Conservation (phyloP, 2,888 invertebrate species). For the Neria commutata region DNA sequence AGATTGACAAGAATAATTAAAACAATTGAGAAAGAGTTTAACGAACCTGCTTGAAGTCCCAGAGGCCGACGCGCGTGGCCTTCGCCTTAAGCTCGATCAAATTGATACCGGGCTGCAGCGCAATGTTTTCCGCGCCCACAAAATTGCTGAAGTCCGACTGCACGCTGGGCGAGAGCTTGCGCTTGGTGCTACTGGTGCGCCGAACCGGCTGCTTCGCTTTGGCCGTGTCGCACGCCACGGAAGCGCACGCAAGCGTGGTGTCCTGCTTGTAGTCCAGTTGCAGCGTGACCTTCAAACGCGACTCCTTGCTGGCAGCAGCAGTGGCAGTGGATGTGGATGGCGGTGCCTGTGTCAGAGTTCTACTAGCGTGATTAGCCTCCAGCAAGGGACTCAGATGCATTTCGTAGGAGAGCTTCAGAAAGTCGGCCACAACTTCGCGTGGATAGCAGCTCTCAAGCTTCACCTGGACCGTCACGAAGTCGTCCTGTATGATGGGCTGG, state of each 20-base stretch:
- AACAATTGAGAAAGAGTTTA: not conserved
- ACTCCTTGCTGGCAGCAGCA: conserved; percentile 37
- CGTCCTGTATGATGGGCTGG: conserved; percentile 63
- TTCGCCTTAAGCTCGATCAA: conserved; percentile 67
- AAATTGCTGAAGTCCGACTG: conserved; percentile 71
- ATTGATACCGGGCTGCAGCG: conserved; percentile 71
- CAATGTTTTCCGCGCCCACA: conserved; percentile 64
- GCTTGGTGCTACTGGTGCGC: conserved; percentile 75
- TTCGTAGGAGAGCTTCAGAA: conserved; percentile 71
- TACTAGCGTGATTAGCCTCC: conserved; percentile 21
- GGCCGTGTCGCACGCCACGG: conserved; percentile 73
- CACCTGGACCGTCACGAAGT: conserved; percentile 65
- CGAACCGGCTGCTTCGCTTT: conserved; percentile 67
- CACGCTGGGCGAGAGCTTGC: conserved; percentile 71
- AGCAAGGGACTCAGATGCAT: conserved; percentile 58
- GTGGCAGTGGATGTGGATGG: too few relatives aligned
- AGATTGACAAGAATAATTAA: not conserved
- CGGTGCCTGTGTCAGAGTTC: not conserved
- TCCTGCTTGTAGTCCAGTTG: conserved; percentile 83
- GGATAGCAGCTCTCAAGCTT: conserved; percentile 68
- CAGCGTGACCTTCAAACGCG: conserved; percentile 66
- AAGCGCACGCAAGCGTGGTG: conserved; percentile 75
- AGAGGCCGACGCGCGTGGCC: conserved; percentile 72
- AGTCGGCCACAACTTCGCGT: conserved; percentile 70
- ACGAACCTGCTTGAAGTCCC: conserved; percentile 72